Evolutionary conservation across 2,113 vertebrate genomes (phyloP).

Genomic region (Herpetotheres cachinnans): DNA sequence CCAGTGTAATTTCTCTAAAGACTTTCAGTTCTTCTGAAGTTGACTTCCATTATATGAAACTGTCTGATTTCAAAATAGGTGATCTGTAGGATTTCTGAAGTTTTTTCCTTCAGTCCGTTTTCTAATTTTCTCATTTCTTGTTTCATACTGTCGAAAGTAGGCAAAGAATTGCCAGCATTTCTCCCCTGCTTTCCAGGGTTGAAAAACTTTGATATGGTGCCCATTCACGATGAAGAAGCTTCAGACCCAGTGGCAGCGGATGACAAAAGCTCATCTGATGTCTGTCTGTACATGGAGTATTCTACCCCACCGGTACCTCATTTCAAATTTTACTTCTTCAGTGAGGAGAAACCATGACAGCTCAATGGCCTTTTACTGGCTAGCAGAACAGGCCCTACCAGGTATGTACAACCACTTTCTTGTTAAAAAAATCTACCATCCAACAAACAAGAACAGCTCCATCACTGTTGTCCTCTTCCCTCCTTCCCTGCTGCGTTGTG

Average conservation of each 20-base stretch:
- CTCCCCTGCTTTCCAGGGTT: background rate
- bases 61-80: background rate
- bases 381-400: background rate
- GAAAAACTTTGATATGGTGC: background rate
- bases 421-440: background rate
- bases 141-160: background rate
- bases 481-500: background rate
- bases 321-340: background rate
- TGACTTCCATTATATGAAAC: background rate
- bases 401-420: background rate
- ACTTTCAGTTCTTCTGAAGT: background rate
- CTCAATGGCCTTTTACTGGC: background rate
- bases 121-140: background rate
- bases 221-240: background rate
- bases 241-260: background rate
- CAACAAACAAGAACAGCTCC: background rate
- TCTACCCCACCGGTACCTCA: background rate
- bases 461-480: background rate
- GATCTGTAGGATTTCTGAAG: background rate
- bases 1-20: background rate
- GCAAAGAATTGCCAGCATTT: background rate
- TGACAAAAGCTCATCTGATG: background rate
- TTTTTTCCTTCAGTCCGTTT: background rate
- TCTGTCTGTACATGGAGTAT: background rate
- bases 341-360: background rate